A percentile compares a stretch with the other conserved stretches of the same genome.
Conservation (phyloP, 2,888 invertebrate species). For the Fabriciana adippe region DNA sequence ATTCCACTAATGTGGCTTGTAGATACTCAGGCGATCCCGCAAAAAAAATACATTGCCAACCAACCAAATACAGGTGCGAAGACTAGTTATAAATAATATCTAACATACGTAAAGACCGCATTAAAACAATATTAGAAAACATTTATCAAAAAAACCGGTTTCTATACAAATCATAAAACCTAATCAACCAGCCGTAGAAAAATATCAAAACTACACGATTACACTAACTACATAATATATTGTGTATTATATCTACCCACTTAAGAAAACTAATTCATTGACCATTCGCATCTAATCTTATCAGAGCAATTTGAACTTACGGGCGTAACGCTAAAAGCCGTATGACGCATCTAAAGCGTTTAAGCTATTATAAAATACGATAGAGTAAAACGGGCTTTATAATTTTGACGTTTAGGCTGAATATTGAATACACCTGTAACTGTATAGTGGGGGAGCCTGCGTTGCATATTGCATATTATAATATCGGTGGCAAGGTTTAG, state of each 20-base stretch:
- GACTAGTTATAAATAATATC: not conserved
- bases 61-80: not conserved
- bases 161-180: not conserved
- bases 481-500: conserved; percentile 11
- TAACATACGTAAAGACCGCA: not conserved
- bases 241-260: not conserved
- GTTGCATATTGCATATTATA: conserved; percentile 7
- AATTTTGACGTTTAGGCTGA: not conserved
- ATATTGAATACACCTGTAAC: not conserved
- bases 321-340: conserved; percentile 31
- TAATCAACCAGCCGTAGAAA: conserved; percentile 2
- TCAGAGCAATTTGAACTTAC: conserved; percentile 37
- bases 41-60: no score
- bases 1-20: not conserved
- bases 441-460: not conserved
- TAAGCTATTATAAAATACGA: not conserved
- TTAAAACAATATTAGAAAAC: not conserved
- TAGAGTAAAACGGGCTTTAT: not conserved
- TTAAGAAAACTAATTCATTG: conserved; percentile 36
- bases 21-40: no score
- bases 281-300: conserved; percentile 33
- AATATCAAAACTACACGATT: conserved; percentile 12
- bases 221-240: no score
- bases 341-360: conserved; percentile 14
- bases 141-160: no score